Conservation (phyloP, 2,797 vertebrate genomes). For the Iguana delicatissima region DNA sequence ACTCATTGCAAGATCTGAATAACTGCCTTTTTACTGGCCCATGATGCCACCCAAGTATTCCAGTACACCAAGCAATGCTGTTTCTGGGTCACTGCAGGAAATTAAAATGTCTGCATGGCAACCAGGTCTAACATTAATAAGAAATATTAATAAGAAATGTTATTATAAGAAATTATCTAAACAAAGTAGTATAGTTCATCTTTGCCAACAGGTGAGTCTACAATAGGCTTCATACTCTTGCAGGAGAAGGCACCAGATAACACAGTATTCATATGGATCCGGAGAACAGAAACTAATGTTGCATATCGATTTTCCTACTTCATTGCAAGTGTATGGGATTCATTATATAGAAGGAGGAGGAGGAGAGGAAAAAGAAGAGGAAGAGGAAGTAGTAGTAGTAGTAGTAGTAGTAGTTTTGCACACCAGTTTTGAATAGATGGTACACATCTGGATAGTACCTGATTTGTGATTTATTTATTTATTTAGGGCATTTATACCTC, state of each 20-base stretch:
- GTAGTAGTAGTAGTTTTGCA: neutral
- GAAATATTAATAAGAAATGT: too few species aligned
- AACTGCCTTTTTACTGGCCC: neutral
- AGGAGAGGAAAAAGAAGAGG: too few species aligned
- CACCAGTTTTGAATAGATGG: neutral
- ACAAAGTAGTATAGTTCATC: neutral
- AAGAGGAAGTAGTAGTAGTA: too few species aligned
- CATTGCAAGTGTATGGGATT: too few species aligned
- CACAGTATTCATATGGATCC: neutral
- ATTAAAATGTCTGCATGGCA: neutral
- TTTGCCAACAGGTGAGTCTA: neutral
- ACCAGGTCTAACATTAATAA: too few species aligned
- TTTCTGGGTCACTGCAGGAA: neutral
- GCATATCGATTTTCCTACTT: neutral
- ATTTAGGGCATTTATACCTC: too few species aligned
- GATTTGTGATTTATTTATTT: too few species aligned
- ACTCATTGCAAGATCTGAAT: neutral
- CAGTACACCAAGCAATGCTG: neutral
- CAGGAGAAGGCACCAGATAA: neutral
- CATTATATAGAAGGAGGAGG: too few species aligned
- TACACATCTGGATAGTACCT: neutral
- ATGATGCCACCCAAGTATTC: neutral
- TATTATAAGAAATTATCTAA: too few species aligned
- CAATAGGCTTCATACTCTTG: neutral
- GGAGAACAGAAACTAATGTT: neutral